These are phyloP conservation scores for Nothobranchius kuhntae DNA, from an alignment of 2,113 vertebrate species.

Conservation along the genomic window DNA sequence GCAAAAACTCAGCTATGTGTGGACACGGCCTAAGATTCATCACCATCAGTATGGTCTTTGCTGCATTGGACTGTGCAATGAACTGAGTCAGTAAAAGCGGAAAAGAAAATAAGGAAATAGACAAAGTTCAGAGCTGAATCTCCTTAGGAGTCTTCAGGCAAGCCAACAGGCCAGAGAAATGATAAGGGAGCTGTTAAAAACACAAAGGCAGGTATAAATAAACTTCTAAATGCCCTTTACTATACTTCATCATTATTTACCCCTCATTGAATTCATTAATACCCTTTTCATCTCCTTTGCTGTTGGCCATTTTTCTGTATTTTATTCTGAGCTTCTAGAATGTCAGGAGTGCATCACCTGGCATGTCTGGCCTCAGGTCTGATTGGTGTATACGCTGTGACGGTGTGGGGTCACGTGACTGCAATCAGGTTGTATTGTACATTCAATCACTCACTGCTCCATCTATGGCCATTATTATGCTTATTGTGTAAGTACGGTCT, in stretches of 20 bases:
- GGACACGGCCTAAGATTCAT: not conserved
- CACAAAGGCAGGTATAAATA: not conserved
- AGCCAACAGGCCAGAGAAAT: too few relatives aligned
- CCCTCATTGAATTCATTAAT: too few relatives aligned
- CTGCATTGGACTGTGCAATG: not conserved
- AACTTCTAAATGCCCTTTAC: too few relatives aligned
- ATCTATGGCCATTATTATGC: conserved; percentile 14
- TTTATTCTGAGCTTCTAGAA: not conserved
- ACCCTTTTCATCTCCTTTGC: too few relatives aligned
- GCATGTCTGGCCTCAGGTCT: conserved; percentile 11
- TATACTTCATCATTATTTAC: too few relatives aligned
- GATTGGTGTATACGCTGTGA: not conserved
- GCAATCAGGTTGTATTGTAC: conserved; percentile 17
- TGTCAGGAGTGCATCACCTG: conserved; percentile 15
- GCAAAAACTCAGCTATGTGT: too few relatives aligned
- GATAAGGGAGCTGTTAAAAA: not conserved
- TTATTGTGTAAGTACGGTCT: conserved; percentile 31
- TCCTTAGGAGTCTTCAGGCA: not conserved
- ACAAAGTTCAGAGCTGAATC: not conserved
- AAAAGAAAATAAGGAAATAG: not conserved
- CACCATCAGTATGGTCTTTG: not conserved
- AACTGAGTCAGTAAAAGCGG: not conserved
- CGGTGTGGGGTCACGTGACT: conserved; percentile 21
- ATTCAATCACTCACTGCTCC: conserved; percentile 5
- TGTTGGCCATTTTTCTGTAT: not conserved